Conservation (phyloP, 1,140 invertebrate species). For the Lordiphosa collinella region DNA sequence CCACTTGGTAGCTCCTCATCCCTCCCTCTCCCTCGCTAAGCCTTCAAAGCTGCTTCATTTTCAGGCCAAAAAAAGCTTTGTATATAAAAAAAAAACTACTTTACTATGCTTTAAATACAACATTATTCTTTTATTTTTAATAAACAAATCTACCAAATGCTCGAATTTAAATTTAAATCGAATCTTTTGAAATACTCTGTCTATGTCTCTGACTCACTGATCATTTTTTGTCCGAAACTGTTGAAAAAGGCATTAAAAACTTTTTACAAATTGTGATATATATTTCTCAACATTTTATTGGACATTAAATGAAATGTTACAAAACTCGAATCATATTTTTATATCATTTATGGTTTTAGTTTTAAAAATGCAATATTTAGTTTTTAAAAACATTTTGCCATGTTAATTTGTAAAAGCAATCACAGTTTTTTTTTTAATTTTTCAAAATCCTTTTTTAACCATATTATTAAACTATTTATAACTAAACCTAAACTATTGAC, state of each 20-base stretch:
- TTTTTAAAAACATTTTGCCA: constrained; percentile 55
- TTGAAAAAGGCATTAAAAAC: constrained; percentile 63
- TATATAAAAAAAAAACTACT: constrained; percentile 55
- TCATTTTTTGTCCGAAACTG: constrained; percentile 24
- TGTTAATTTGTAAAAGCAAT: constrained; percentile 72
- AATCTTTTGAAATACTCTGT: constrained; percentile 1
- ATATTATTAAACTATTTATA: constrained; percentile 75
- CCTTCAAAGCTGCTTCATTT: constrained; percentile 44
- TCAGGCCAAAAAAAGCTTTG: constrained; percentile 45
- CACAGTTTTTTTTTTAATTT: constrained; percentile 21
- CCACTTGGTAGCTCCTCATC: constrained; percentile 17
- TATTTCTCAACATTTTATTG: constrained; percentile 77
- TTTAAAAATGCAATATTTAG: constrained; percentile 65
- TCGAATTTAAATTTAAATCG: constrained; percentile 1
- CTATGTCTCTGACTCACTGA: not conserved
- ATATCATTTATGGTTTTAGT: constrained; percentile 53
- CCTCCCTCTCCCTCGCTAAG: constrained; percentile 8
- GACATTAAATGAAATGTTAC: constrained; percentile 59
- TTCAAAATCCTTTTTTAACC: constrained; percentile 37
- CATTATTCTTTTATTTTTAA: constrained; percentile 19
- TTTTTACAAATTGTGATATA: constrained; percentile 78
- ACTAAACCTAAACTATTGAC: constrained; percentile 72
- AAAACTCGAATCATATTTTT: constrained; percentile 65
- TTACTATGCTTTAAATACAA: constrained; percentile 29
- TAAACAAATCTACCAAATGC: not conserved